Percentiles rank a stretch among this genome's conserved stretches.
Conservation (phyloP, 2,888 invertebrate species). For the Megastigmus dorsalis region DNA sequence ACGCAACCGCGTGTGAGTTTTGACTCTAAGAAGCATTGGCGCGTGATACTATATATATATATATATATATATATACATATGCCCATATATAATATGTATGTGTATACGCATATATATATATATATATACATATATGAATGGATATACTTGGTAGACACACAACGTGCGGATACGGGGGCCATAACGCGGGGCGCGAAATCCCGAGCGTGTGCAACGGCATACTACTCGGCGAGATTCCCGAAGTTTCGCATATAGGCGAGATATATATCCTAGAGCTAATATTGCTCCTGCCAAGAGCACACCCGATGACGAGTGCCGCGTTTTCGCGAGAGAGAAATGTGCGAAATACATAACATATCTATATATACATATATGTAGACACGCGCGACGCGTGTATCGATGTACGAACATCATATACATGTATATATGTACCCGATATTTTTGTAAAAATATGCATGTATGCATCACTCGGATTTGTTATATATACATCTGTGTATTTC, state of each 20-base stretch:
- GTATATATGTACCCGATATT: not conserved
- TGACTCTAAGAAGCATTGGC: conserved; percentile 21
- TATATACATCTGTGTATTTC: no score
- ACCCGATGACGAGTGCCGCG: not conserved
- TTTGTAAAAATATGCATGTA: conserved; percentile 17
- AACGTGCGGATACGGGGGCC: conserved; percentile 64
- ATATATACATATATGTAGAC: not conserved
- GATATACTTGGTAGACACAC: conserved; percentile 53
- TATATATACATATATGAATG: not conserved
- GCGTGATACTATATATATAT: conserved; percentile 5
- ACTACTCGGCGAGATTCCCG: no score
- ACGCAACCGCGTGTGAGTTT: not conserved
- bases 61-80: not conserved
- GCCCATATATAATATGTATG: not conserved
- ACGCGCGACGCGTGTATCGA: not conserved
- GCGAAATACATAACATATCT: not conserved
- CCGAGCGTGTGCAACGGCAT: no score
- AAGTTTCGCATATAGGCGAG: not conserved
- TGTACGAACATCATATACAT: no score
- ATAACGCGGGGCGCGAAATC: conserved; percentile 66
- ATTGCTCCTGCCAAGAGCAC: conserved; percentile 26
- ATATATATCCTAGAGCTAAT: no score
- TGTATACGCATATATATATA: not conserved
- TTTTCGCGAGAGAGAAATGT: not conserved
- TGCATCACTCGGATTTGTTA: conserved; percentile 1